These are phyloP conservation scores for Hirundo rustica DNA, from an alignment of 2,797 vertebrate genomes.

Conservation along the genomic window DNA sequence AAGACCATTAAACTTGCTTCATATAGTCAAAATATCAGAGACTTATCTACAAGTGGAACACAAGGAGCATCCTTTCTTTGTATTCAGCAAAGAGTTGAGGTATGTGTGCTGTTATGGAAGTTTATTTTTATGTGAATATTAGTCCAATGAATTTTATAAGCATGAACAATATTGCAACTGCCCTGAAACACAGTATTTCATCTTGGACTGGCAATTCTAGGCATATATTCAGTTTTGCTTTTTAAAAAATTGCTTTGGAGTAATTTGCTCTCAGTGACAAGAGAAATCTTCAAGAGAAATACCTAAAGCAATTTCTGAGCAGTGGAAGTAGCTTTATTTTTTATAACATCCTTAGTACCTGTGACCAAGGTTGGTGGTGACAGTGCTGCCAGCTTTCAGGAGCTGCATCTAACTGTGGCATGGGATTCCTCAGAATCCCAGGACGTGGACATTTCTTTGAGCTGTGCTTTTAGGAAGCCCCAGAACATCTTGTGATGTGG, in stretches of 20 bases:
- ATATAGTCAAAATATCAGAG: not conserved
- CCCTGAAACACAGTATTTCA: not conserved
- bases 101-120: not conserved
- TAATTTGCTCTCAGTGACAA: not conserved
- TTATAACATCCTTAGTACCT: not conserved
- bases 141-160: not conserved
- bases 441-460: not conserved
- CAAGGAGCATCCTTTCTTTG: not conserved
- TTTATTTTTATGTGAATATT: not conserved
- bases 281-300: not conserved
- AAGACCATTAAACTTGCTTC: not conserved
- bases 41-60: not conserved
- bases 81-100: not conserved
- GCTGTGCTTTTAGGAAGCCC: not conserved
- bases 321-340: not conserved
- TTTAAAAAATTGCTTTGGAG: not conserved
- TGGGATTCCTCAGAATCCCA: not conserved
- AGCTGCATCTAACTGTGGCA: rapidly evolving
- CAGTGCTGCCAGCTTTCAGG: not conserved
- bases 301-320: not conserved
- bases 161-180: not conserved
- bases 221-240: not conserved
- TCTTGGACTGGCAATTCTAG: not conserved
- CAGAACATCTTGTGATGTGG: not conserved
- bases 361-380: not conserved